These are phyloP conservation scores for Salarias fasciatus DNA, from an alignment of 2,797 vertebrate species.

Conservation along the genomic window DNA sequence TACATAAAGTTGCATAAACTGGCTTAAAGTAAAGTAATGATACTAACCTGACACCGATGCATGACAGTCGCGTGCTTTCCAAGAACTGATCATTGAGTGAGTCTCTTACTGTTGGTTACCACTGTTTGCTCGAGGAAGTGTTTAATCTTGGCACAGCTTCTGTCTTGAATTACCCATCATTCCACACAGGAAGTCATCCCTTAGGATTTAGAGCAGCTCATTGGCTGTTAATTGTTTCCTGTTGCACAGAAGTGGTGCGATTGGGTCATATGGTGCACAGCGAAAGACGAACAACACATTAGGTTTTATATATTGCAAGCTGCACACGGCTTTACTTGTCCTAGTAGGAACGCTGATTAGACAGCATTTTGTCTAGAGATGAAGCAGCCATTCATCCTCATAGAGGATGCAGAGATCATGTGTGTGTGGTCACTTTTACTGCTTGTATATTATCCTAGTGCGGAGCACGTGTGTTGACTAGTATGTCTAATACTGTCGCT, in stretches of 20 bases:
- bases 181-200: conserved; percentile 80
- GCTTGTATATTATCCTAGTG: conserved; percentile 50
- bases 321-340: conserved; percentile 16
- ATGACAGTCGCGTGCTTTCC: conserved; percentile 19
- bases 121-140: conserved; percentile 70
- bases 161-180: conserved; percentile 81
- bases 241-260: conserved; percentile 69
- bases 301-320: conserved; percentile 36
- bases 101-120: conserved; percentile 36
- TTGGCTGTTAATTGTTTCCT: conserved; percentile 82
- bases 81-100: conserved; percentile 44
- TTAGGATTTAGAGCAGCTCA: conserved; percentile 77
- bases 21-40: too few species aligned
- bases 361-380: conserved; percentile 27
- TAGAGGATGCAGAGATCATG: conserved; percentile 3
- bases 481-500: conserved; percentile 44
- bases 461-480: conserved; percentile 31
- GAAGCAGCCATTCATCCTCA: not conserved
- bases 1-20: too few species aligned
- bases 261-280: conserved; percentile 70
- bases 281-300: conserved; percentile 1
- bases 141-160: conserved; percentile 73
- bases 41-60: too few species aligned
- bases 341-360: conserved; percentile 20
- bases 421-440: conserved; percentile 18